A percentile compares a stretch with the other conserved stretches of the same genome.
These are phyloP conservation scores for Papilio machaon DNA, from an alignment of 1,140 invertebrate genomes.

Conservation along the genomic window DNA sequence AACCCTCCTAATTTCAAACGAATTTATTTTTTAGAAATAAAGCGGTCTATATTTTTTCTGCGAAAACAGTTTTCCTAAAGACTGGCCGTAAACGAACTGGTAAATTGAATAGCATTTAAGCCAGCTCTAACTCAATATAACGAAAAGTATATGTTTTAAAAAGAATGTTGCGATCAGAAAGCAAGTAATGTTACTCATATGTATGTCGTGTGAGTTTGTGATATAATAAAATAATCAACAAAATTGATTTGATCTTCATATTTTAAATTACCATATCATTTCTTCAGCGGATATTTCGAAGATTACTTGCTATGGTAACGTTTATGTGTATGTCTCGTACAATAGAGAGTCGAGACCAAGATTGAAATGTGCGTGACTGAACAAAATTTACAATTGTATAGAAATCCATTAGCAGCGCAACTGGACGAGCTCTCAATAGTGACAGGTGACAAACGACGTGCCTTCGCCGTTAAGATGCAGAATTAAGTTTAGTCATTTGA, in stretches of 20 bases:
- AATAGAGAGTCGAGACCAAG: neutral
- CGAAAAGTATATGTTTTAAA: neutral
- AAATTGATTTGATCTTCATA: neutral
- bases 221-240: too few relatives aligned
- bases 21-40: conserved; percentile 19
- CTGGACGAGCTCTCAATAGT: neutral
- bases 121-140: neutral
- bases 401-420: neutral
- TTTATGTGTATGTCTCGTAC: neutral
- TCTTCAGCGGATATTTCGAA: neutral
- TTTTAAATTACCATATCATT: neutral
- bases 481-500: neutral
- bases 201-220: too few relatives aligned
- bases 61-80: neutral
- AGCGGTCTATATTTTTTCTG: neutral
- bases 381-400: neutral
- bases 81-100: neutral
- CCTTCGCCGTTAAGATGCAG: neutral
- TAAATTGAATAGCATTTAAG: neutral
- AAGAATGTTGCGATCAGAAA: neutral
- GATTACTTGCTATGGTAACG: neutral
- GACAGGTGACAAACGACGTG: conserved; percentile 1
- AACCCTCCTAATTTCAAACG: conserved; percentile 21
- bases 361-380: conserved; percentile 6
- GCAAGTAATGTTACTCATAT: neutral